Base-by-base conservation (phyloP, 2,888 invertebrate species). In the Arrhopalites spinosus region DNA sequence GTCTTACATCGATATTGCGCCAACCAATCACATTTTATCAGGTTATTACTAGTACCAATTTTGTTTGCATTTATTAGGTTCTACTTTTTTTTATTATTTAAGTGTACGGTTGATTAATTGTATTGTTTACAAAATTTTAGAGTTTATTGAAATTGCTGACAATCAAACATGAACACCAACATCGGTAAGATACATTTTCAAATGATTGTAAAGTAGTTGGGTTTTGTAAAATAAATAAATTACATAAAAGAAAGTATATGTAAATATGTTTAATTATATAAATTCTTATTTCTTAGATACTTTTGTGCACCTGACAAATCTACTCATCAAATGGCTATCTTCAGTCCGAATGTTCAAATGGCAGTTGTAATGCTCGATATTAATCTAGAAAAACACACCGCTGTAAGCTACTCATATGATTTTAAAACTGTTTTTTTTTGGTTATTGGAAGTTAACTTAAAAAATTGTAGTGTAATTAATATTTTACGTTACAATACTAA, bases 11-110 rank as follows among this genome's bases (percentile, higher is more conserved):
- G 7, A 86, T 92, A 69, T 84, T 88, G n/a, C 88, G 88, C 83
- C 90, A 91, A 84, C 88, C 90, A 0, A 83, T 90, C 2, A 82
- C 85, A 25, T 91, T 91, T 91, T 91, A 91, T 84, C 89, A 90
- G 82, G 78, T 76, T 20, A 25, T 69, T 25, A 50, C n/a, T n/a
- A n/a, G n/a, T n/a, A n/a, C n/a, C n/a, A n/a, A n/a, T n/a, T n/a
- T n/a, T n/a, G n/a, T 29, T 25, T 56, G 17, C 56, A 3, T 11
- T 50, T 17, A 23, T 50, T 15, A 11, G 15, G 47, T 25, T 8
- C 43, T 13, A 20, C 45, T 50, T 69, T 27, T 13, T 17, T 69
- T n/a, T n/a, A n/a, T n/a, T n/a, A n/a, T n/a, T n/a, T n/a, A n/a
- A n/a, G n/a, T n/a, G n/a, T n/a, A 69, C 2, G 11, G 2, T 47